Base-by-base conservation (phyloP, 2,113 vertebrate species). In the Serranochromis macrocephalus region DNA sequence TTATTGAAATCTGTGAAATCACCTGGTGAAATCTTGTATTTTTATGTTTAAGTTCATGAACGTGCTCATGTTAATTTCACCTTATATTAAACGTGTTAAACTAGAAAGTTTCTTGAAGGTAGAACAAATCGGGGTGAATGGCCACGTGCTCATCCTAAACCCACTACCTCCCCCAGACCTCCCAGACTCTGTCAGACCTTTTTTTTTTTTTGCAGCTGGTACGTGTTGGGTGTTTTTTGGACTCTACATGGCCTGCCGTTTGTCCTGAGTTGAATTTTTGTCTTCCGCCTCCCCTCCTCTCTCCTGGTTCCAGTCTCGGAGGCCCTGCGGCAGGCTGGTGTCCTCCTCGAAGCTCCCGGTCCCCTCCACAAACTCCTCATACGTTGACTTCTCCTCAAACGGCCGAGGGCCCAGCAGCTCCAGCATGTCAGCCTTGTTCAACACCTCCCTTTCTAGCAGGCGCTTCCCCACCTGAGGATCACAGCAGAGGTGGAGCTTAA, bases 351-450 rank as follows among this genome's bases (percentile, higher is more conserved):
- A 95, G 63, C 98, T 98, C 8, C 99, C 99, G 0, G 99, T 99
- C 12, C 99, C 99, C 94, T 99, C 99, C 61, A 99, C 99, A 93
- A 99, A 98, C 24, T 99, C 99, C 93, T 99, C 99, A 0, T 99
- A 99, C 0, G 98, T 98, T 2, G 98, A 99, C 93, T 98, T 99
- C 85, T 99, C 99, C 0, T 96, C 96, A 85, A 99, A 99, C 0
- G 99, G 99, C 83, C 99, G 96, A 4, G 94, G 95, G 7, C 99
- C 98, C 89, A 99, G 95, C 71, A 99, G 95, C 88, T 99, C 97
- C 51, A 99, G 71, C 98, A 99, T 99, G 92, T 99, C 98, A 0
- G 92, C 97, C 94, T 99, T 99, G 92, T 98, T 97, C 57, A 99
- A 95, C 16, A 99, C 98, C 93, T 99, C 99, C 81, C 97, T 98